phyloP scores from a whole-genome alignment of 2,888 invertebrate species.

The Eupithecia insigniata region DNA sequence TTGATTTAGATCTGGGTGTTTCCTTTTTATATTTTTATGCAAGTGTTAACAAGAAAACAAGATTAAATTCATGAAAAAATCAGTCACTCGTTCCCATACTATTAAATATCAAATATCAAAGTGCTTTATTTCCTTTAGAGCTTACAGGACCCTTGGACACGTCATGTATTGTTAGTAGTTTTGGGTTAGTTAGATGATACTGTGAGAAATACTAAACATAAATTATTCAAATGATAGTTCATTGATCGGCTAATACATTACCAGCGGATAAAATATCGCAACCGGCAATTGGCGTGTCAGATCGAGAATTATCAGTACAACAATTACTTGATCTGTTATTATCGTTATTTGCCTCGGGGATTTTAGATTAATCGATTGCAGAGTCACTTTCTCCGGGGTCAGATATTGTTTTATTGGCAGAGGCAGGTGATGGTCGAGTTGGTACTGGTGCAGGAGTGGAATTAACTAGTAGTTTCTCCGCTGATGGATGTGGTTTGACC shows the following conservation, averaged over 20 bases:
- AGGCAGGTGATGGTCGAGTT: conserved; percentile 55
- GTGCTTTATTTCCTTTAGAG: too few relatives aligned
- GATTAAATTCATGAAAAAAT: neutral
- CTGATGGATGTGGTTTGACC: conserved; percentile 46
- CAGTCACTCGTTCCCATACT: neutral
- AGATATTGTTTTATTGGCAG: conserved; percentile 62
- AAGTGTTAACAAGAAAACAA: neutral
- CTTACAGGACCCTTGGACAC: too few relatives aligned
- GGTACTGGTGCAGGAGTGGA: conserved; percentile 56
- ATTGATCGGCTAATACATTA: conserved; percentile 37
- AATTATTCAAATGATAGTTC: conserved; percentile 14
- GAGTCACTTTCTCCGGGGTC: conserved; percentile 72
- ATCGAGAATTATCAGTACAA: conserved; percentile 68
- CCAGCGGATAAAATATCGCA: conserved; percentile 57
- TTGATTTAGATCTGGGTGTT: neutral
- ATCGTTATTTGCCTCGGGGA: conserved; percentile 66
- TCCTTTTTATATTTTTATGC: neutral
- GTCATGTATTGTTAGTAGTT: neutral
- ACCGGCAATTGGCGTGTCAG: conserved; percentile 65
- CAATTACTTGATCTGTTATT: conserved; percentile 75
- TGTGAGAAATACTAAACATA: neutral
- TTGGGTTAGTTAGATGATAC: neutral
- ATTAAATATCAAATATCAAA: too few relatives aligned
- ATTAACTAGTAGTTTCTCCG: conserved; percentile 48
- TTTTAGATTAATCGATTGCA: conserved; percentile 73